phyloP scores from a whole-genome alignment of 2,888 invertebrate genomes.

The Melolontha melolontha region DNA sequence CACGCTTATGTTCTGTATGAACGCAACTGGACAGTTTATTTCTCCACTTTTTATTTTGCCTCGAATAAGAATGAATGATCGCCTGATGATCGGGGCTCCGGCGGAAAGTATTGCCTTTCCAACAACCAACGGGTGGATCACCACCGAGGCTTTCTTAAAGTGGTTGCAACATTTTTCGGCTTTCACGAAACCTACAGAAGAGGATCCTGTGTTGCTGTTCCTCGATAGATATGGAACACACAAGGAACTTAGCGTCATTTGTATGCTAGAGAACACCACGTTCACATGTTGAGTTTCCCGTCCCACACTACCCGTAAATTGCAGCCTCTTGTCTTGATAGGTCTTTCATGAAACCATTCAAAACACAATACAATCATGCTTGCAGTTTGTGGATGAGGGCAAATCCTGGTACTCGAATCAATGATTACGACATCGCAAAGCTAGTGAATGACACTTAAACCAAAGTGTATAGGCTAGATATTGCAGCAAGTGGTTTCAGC shows the following conservation, averaged over 20 bases:
- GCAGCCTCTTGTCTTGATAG: slow-evolving; percentile 36
- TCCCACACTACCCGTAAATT: slow-evolving; percentile 49
- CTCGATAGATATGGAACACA: no score
- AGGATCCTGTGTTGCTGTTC: no score
- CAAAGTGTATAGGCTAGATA: slow-evolving; percentile 9
- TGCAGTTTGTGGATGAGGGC: slow-evolving; percentile 42
- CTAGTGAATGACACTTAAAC: not conserved
- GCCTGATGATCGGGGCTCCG: slow-evolving; percentile 48
- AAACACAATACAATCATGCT: slow-evolving; percentile 18
- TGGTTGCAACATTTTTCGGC: no score
- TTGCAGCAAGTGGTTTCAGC: slow-evolving; percentile 6
- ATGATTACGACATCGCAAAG: not conserved
- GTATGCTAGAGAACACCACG: slow-evolving; percentile 35
- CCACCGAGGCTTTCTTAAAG: no score
- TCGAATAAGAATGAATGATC: slow-evolving; percentile 45
- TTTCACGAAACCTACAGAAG: no score
- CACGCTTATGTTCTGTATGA: slow-evolving; percentile 7
- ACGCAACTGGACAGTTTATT: slow-evolving; percentile 5
- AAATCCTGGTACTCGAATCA: slow-evolving; percentile 31
- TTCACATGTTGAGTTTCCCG: slow-evolving; percentile 44
- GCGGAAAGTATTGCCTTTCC: slow-evolving; percentile 44
- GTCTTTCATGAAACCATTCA: slow-evolving; percentile 41
- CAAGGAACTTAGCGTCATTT: slow-evolving; percentile 42
- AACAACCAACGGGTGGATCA: no score
- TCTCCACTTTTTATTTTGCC: slow-evolving; percentile 46